A percentile compares a stretch with the other conserved stretches of the same genome.
These are phyloP conservation scores for Phalacrocorax aristotelis DNA, from an alignment of 2,113 vertebrate species.

Conservation along the genomic window DNA sequence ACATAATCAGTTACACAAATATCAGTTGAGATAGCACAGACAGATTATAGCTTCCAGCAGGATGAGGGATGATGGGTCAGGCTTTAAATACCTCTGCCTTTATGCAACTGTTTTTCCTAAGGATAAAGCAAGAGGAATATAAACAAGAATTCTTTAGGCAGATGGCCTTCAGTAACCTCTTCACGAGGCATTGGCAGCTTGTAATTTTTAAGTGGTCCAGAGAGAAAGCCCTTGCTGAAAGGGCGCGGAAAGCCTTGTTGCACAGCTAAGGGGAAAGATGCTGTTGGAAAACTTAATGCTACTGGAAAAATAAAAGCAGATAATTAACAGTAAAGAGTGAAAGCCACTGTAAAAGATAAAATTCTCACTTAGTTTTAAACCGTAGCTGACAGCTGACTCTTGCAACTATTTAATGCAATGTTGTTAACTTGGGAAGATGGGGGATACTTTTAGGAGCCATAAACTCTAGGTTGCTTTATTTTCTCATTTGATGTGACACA, in stretches of 20 bases:
- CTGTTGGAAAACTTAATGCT: not conserved
- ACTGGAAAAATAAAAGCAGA: not conserved
- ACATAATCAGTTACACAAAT: conserved; percentile 52
- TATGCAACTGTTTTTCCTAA: conserved; percentile 56
- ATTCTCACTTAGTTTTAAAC: not conserved
- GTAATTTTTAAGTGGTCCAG: conserved; percentile 4
- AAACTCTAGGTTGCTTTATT: not conserved
- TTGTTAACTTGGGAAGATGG: not conserved
- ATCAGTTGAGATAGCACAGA: conserved; percentile 49
- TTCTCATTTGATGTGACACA: not conserved
- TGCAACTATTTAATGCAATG: not conserved
- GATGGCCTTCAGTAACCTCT: conserved; percentile 47
- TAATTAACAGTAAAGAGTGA: not conserved
- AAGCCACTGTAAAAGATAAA: not conserved
- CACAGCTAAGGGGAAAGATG: not conserved
- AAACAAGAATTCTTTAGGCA: conserved; percentile 49
- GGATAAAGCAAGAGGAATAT: conserved; percentile 33
- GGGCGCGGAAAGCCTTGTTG: not conserved
- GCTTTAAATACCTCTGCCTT: conserved; percentile 55
- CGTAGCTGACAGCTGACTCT: not conserved
- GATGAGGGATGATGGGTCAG: conserved; percentile 12
- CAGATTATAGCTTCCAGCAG: conserved; percentile 53
- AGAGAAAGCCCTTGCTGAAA: not conserved
- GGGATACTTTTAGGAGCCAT: not conserved
- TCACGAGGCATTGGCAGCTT: not conserved